Evolutionary conservation across 2,797 vertebrate species (phyloP), one percentile per base, ranked within the genome.

Genomic region (Danio albolineatus): DNA sequence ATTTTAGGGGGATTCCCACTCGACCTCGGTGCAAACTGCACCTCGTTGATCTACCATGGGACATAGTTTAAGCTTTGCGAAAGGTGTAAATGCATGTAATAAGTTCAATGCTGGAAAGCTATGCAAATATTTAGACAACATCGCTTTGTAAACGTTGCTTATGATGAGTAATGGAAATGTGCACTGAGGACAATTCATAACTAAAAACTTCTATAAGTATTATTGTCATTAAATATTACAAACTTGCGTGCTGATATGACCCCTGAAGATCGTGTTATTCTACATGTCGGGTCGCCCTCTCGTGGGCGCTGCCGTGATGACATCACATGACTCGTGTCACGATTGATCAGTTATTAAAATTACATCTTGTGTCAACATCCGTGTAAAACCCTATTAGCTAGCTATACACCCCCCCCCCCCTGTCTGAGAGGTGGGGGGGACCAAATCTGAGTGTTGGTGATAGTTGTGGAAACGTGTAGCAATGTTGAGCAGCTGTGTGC

Each of bases 1-100:
- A 89, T 88, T 88, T 89, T 88, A 87, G 82, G 87, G 88, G 86
- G 69, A 85, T 82, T 85, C 85, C 86, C 83, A 67, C 38, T 80
- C 81, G 19, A 43, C 39, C 51, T 70, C 39, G 44, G 56, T 39
- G 62, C 41, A 64, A 71, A 73, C 62, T 51, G 76, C 62, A 59
- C 41, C 56, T 62, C 6, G 12, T 77, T 69, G 69, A 76, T 80
- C 10, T 16, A n/a, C 28, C 6, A 36, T 9, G 17, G 8, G 8
- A 17, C 10, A 9, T n/a, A 4, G 46, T 38, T 59, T 17, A 57
- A 28, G 41, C 5, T 5, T 21, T 28, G 28, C 28, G 28, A 28
- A 28, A 28, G 28, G 1, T 28, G 3, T n/a, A n/a, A 44, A 21
- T 19, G 49, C 7, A 28, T 38, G 36, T 7, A 13, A 36, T 43